A percentile compares a stretch with the other conserved stretches of the same genome.
These are phyloP conservation scores for Gambusia yucatana DNA, from an alignment of 2,797 vertebrate species.

Conservation along the genomic window DNA sequence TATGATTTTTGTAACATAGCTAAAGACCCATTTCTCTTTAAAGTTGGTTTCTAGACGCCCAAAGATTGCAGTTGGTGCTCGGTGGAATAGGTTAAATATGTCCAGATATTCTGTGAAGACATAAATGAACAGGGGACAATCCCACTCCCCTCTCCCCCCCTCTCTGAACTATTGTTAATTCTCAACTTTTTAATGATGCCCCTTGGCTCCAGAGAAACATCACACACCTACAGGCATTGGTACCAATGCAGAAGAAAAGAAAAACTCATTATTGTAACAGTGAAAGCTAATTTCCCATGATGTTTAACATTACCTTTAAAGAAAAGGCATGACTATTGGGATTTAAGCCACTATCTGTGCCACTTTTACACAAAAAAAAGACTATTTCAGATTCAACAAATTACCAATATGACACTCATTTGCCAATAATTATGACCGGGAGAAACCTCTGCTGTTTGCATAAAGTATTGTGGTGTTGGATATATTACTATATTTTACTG, in stretches of 20 bases:
- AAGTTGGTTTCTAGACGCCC: not conserved
- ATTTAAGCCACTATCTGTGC: not conserved
- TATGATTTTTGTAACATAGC: not conserved
- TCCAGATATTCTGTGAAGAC: conserved; percentile 4
- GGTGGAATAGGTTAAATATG: not conserved
- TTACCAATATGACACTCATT: not conserved
- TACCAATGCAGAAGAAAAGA: conserved; percentile 47
- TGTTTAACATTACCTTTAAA: conserved; percentile 26
- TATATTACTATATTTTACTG: not conserved
- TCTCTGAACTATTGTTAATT: not conserved
- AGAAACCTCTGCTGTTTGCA: not conserved
- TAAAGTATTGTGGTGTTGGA: not conserved
- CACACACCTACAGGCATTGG: conserved; percentile 64
- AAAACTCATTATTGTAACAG: conserved; percentile 63
- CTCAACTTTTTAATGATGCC: conserved; percentile 4
- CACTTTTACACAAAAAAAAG: not conserved
- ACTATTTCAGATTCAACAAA: not conserved
- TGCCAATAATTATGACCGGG: not conserved
- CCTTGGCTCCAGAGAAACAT: conserved; percentile 28
- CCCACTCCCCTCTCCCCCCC: no score
- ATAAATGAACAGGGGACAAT: not conserved
- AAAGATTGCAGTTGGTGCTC: not conserved
- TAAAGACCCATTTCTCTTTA: not conserved
- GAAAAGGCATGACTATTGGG: not conserved
- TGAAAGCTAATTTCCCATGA: conserved; percentile 60